Evolutionary conservation across 2,113 vertebrate species (phyloP).

Genomic region (Nymphicus hollandicus): DNA sequence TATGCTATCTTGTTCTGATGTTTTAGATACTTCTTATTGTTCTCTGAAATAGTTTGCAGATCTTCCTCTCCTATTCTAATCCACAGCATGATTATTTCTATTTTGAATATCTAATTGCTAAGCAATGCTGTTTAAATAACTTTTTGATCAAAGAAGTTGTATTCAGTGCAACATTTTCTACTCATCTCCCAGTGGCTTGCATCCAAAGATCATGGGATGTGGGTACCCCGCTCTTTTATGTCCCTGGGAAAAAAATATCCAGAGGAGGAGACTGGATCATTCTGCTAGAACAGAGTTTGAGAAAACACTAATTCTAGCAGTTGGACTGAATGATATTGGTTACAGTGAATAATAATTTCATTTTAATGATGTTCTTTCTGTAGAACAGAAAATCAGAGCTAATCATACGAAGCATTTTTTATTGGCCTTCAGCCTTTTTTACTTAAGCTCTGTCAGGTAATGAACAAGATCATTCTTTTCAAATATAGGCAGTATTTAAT

Average conservation of each 20-base stretch:
- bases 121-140: neutral
- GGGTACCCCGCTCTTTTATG: neutral
- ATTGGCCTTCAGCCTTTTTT: constrained; percentile 46
- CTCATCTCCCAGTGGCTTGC: neutral
- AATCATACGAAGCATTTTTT: constrained; percentile 3
- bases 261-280: neutral
- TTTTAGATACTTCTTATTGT: neutral
- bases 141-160: neutral
- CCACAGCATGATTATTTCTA: neutral
- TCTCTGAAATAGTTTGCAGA: neutral
- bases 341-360: constrained; percentile 39
- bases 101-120: neutral
- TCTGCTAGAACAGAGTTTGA: neutral
- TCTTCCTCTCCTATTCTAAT: neutral
- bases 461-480: constrained; percentile 32
- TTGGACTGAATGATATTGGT: constrained; percentile 12
- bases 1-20: neutral
- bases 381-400: constrained; percentile 29
- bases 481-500: constrained; percentile 1
- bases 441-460: constrained; percentile 23
- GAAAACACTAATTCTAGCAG: neutral
- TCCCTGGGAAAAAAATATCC: neutral
- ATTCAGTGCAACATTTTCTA: neutral
- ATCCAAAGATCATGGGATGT: neutral
- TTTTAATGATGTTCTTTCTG: constrained; percentile 29